Percentiles rank a stretch among this genome's conserved stretches.
Conservation (phyloP, 2,113 vertebrate species). For the Platysternon megacephalum region DNA sequence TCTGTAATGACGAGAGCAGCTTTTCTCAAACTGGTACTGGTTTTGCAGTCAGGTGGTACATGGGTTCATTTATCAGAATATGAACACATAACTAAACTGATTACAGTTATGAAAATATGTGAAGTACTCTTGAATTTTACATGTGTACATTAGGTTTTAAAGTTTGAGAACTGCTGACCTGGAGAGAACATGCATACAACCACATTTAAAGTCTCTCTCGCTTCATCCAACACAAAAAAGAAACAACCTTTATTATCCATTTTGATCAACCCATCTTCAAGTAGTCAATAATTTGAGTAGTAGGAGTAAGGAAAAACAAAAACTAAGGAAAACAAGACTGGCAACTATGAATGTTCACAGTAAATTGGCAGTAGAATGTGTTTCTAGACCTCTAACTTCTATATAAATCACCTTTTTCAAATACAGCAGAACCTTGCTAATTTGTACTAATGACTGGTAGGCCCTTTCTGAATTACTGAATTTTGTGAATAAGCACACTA, state of each 20-base stretch:
- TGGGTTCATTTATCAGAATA: background rate
- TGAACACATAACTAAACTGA: background rate
- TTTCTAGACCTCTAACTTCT: background rate
- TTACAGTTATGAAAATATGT: background rate
- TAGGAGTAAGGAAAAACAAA: background rate
- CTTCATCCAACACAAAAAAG: background rate
- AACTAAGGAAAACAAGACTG: background rate
- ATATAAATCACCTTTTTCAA: background rate
- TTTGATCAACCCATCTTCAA: background rate
- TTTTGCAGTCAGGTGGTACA: background rate
- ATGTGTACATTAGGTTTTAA: background rate
- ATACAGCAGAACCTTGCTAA: background rate
- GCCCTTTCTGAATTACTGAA: background rate
- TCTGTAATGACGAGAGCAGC: background rate
- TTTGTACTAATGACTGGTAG: background rate
- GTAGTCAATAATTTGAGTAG: background rate
- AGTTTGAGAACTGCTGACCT: background rate
- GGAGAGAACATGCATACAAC: background rate
- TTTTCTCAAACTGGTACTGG: background rate
- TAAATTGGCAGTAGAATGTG: background rate
- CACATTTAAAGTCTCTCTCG: fast-evolving
- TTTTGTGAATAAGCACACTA: background rate
- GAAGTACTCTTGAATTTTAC: background rate
- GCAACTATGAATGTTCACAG: background rate
- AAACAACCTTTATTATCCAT: background rate